These are phyloP conservation scores for Timema cristinae DNA, from an alignment of 2,888 invertebrate species.

Conservation along the genomic window DNA sequence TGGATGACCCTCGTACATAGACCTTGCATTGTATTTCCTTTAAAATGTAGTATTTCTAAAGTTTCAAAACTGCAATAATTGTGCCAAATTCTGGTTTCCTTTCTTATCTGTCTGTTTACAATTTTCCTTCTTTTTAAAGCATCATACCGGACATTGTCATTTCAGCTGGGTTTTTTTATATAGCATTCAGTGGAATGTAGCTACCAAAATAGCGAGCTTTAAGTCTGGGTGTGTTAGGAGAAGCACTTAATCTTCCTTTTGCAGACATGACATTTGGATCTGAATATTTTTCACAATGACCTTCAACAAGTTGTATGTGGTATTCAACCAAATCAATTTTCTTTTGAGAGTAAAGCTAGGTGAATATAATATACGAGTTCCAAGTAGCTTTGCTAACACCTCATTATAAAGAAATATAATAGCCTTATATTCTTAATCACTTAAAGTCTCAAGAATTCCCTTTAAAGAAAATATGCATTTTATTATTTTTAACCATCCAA, in stretches of 20 bases:
- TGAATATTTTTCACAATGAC: constrained; percentile 10
- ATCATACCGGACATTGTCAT: not conserved
- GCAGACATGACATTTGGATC: not conserved
- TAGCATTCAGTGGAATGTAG: not conserved
- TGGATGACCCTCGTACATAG: no score
- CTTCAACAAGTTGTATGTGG: not conserved
- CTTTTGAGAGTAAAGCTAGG: constrained; percentile 4
- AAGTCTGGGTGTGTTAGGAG: not conserved
- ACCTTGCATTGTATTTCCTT: no score
- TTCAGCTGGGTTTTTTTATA: not conserved
- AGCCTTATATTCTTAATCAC: no score
- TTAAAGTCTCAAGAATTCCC: no score
- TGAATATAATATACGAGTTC: constrained; percentile 1
- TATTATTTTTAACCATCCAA: no score
- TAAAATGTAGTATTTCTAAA: not conserved
- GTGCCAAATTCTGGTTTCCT: constrained; percentile 4
- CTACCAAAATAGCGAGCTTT: constrained; percentile 11
- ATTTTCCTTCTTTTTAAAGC: constrained; percentile 5
- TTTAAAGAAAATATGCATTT: no score
- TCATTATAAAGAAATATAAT: no score
- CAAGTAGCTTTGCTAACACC: not conserved
- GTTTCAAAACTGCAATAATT: not conserved
- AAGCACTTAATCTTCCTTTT: constrained; percentile 6
- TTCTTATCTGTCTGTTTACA: not conserved
- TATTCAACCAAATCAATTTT: constrained; percentile 12